Evolutionary conservation across 2,797 vertebrate species (phyloP).

Genomic region (Buceros bicornis): DNA sequence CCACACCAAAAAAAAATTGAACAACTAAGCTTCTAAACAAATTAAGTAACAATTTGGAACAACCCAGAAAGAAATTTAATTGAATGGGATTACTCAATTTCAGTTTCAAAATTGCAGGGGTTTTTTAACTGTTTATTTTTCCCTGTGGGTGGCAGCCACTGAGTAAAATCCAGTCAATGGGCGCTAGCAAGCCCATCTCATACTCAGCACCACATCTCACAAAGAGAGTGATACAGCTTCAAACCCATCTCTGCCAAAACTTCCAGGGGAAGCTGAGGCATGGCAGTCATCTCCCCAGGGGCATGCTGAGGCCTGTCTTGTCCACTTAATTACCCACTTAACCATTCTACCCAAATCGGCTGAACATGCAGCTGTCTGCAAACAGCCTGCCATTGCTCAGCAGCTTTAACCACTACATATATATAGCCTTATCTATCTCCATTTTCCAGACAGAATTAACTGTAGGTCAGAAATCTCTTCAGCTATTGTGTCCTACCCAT

Average conservation of each 20-base stretch:
- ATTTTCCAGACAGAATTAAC: slow-evolving; percentile 58
- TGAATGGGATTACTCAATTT: background rate
- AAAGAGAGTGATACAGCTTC: background rate
- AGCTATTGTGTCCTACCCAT: background rate
- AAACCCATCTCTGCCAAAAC: slow-evolving; percentile 33
- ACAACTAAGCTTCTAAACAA: background rate
- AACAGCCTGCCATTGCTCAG: slow-evolving; percentile 19
- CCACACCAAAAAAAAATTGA: background rate
- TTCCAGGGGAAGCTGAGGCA: slow-evolving; percentile 24
- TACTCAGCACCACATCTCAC: background rate
- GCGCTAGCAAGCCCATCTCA: background rate
- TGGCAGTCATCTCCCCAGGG: background rate
- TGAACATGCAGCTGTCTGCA: slow-evolving; percentile 36
- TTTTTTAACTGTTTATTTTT: slow-evolving; percentile 17
- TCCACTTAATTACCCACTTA: slow-evolving; percentile 73
- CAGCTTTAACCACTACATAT: slow-evolving; percentile 25
- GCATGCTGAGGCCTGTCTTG: slow-evolving; percentile 8
- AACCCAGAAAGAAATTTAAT: background rate
- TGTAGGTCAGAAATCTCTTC: slow-evolving; percentile 6
- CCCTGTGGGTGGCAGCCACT: background rate
- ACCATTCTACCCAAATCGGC: slow-evolving; percentile 31
- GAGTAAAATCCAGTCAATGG: slow-evolving; percentile 18
- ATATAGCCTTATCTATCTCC: slow-evolving; percentile 9
- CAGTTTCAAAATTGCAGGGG: background rate
- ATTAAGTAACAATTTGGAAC: slow-evolving; percentile 28